Conservation (phyloP, 2,113 vertebrate genomes). For the Zeus faber region DNA sequence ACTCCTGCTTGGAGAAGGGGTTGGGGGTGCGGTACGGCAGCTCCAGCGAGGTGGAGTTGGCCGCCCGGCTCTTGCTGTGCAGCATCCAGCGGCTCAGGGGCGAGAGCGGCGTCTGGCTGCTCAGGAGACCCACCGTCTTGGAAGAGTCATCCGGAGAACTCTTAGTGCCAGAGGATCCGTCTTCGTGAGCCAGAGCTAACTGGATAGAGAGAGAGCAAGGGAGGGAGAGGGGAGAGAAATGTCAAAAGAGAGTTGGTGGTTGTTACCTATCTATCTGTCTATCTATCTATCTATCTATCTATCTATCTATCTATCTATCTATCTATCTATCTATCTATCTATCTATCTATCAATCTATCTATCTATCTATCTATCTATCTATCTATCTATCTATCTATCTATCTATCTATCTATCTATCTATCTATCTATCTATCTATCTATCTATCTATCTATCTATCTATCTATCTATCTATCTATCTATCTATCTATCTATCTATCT, state of each 20-base stretch:
- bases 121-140: conserved; percentile 72
- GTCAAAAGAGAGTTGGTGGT: conserved; percentile 39
- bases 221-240: not conserved
- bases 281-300: no score
- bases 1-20: conserved; percentile 79
- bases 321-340: no score
- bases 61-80: conserved; percentile 71
- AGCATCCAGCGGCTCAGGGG: conserved; percentile 80
- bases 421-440: no score
- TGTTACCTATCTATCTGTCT: conserved; percentile 48
- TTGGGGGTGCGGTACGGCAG: conserved; percentile 77
- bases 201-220: conserved; percentile 18
- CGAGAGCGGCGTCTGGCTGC: conserved; percentile 67
- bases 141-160: conserved; percentile 62
- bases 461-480: no score
- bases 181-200: conserved; percentile 77
- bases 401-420: no score
- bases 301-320: no score
- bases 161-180: conserved; percentile 60
- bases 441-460: no score
- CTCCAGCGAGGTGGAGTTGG: conserved; percentile 79
- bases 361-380: no score
- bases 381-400: no score
- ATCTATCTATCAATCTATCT: no score
- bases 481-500: no score